phyloP scores from a whole-genome alignment of 2,888 invertebrate species.

The Chrysodeixis includens region DNA sequence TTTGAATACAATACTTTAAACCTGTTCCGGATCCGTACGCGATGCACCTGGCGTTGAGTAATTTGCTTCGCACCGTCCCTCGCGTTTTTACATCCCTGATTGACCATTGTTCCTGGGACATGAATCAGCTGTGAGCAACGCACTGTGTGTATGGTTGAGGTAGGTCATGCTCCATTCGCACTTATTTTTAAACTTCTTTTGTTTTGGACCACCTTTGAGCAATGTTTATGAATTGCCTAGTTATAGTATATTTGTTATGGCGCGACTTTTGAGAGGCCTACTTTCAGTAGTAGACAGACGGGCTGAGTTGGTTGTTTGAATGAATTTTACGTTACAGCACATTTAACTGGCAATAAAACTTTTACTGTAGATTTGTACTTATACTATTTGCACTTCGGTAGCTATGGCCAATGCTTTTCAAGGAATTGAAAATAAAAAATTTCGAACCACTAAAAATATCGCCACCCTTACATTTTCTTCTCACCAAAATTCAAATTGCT shows the following conservation, averaged over 20 bases:
- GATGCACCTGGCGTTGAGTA: constrained; percentile 30
- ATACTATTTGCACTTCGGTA: no score
- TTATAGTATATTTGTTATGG: no score
- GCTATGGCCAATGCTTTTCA: not conserved
- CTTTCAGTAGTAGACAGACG: no score
- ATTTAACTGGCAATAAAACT: no score
- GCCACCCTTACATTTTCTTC: constrained; percentile 29
- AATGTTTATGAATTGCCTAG: no score
- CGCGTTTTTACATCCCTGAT: constrained; percentile 45
- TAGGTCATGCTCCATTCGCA: constrained; percentile 3
- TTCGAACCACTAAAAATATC: constrained; percentile 13
- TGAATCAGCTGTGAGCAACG: constrained; percentile 27
- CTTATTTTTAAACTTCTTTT: constrained; percentile 2
- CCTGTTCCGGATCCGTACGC: not conserved
- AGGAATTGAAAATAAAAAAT: not conserved
- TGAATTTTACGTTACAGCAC: no score
- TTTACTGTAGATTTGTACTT: no score
- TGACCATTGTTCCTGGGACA: constrained; percentile 51
- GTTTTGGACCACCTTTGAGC: constrained; percentile 7
- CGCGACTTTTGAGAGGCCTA: no score
- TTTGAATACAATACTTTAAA: constrained; percentile 14
- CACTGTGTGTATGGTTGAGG: not conserved
- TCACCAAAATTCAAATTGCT: constrained; percentile 38
- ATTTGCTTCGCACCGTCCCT: constrained; percentile 27
- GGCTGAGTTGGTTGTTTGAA: no score